Conservation (phyloP, 2,888 invertebrate genomes). For the Brachypalpus laphriformis region DNA sequence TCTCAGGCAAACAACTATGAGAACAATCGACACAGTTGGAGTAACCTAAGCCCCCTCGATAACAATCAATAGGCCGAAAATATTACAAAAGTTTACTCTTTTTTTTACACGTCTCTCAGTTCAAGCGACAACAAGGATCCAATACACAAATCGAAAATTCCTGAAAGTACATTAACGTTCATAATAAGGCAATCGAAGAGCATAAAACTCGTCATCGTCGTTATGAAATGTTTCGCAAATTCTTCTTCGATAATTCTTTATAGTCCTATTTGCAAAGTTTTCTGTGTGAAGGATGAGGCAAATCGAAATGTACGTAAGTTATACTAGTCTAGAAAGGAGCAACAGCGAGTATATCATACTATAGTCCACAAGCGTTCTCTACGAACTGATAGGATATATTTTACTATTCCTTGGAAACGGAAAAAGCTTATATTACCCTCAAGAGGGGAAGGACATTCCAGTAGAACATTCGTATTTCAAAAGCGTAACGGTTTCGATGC, state of each 20-base stretch:
- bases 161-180: conserved; percentile 45
- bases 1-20: conserved; percentile 27
- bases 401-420: not conserved
- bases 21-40: conserved; percentile 36
- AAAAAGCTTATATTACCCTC: not conserved
- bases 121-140: conserved; percentile 3
- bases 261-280: not conserved
- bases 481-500: conserved; percentile 24
- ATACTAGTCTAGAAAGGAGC: not conserved
- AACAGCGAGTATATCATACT: not conserved
- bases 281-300: not conserved
- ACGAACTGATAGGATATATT: conserved; percentile 8
- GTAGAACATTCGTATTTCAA: conserved; percentile 47
- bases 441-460: conserved; percentile 8
- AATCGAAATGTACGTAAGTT: not conserved
- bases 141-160: conserved; percentile 36
- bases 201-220: conserved; percentile 26
- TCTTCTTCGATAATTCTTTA: conserved; percentile 11
- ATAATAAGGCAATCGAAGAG: conserved; percentile 35
- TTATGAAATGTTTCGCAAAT: conserved; percentile 25
- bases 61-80: conserved; percentile 31
- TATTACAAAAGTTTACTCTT: conserved; percentile 51
- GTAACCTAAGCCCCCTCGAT: conserved; percentile 14
- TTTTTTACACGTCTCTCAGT: conserved; percentile 7
- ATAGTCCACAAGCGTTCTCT: not conserved